Base-by-base conservation (phyloP, 2,797 vertebrate genomes). In the Chelonia mydas region DNA sequence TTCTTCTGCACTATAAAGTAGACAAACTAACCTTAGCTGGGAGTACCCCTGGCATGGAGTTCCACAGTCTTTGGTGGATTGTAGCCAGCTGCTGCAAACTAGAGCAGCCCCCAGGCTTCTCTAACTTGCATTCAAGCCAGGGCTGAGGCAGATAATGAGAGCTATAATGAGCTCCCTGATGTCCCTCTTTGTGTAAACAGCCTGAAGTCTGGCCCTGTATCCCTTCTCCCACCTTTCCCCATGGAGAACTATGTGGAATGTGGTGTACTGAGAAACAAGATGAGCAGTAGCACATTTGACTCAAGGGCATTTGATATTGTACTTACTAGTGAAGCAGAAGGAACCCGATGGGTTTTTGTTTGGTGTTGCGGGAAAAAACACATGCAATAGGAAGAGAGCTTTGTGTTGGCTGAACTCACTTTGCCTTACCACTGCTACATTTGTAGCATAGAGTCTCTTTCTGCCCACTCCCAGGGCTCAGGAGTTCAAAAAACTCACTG, bases 1-100 rank as follows among this genome's bases (percentile, higher is more conserved):
- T 86, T 41, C 57, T 16, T 84, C 41, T 0, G 0, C 50, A 17
- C 33, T 25, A 21, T 6, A 3, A 13, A 45, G 41, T 6, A 13
- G 41, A 28, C 25, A 28, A 27, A 76, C 41, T 76, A 28, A 45
- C 45, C 15, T 27, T 28, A 77, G 15, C 15, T 47, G 25, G 45
- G 25, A 76, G 7, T n/a, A 76, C 5, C 25, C 41, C 72, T 76
- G 41, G 10, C 19, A 45, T 11, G 68, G 37, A 74, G 37, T 23
- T 33, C 68, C 37, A 45, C 41, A 45, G 61, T 68, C 33, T 68
- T 68, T 68, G n/a, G 17, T 33, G 45, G 45, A 31, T 28, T 49
- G 27, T 49, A 77, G 45, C 25, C 41, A 77, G 45, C 74, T 47
- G 41, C 41, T 77, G 25, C 27, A 77, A 47, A 47, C 12, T 47